Percentiles rank a stretch among this genome's conserved stretches.
Conservation (phyloP, 2,113 vertebrate species). For the Suncus etruscus region DNA sequence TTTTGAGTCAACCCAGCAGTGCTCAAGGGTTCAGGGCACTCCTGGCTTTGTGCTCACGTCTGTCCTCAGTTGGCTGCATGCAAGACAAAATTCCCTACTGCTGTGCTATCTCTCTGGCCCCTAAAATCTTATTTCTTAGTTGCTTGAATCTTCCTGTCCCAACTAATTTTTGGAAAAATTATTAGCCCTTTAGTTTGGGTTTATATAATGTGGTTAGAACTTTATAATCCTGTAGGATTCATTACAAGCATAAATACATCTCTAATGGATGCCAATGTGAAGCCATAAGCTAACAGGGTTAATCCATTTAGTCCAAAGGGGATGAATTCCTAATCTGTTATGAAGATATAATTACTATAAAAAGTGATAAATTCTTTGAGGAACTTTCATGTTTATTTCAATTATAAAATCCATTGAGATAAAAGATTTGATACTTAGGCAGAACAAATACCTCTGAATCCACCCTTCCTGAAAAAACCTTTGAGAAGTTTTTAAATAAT, state of each 20-base stretch:
- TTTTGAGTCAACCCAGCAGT: too few relatives aligned
- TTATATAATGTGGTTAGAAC: slow-evolving; percentile 11
- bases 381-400: background rate
- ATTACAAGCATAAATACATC: slow-evolving; percentile 7
- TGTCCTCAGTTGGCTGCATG: too few relatives aligned
- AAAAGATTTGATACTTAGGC: background rate
- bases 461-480: background rate
- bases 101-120: too few relatives aligned
- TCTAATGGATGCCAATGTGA: slow-evolving; percentile 20
- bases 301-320: background rate
- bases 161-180: background rate
- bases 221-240: slow-evolving; percentile 31
- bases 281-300: background rate
- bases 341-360: slow-evolving; percentile 28
- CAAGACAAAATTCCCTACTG: too few relatives aligned
- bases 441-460: background rate
- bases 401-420: background rate
- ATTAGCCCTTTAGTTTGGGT: background rate
- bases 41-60: too few relatives aligned
- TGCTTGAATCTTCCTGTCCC: background rate
- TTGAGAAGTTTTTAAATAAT: background rate
- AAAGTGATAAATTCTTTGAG: background rate
- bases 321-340: slow-evolving; percentile 22
- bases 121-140: slow-evolving; percentile 31
- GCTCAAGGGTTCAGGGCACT: too few relatives aligned